Evolutionary conservation across 2,113 vertebrate genomes (phyloP).

Genomic region (Bos indicus): DNA sequence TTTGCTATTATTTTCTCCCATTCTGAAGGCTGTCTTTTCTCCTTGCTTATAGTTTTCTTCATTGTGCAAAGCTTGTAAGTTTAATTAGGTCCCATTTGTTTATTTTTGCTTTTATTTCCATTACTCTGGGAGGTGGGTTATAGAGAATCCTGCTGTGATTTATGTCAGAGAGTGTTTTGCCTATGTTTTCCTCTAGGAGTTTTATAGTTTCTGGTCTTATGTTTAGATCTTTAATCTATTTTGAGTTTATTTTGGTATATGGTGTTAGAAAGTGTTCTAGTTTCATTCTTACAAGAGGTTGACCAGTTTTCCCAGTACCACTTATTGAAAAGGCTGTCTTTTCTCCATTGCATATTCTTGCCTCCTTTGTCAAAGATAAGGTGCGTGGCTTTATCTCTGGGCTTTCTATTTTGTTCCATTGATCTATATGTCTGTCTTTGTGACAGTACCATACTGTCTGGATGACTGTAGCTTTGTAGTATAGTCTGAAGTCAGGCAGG

Average conservation of each 20-base stretch:
- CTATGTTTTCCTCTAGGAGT: not conserved
- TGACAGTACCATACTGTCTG: not conserved
- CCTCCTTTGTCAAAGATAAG: not conserved
- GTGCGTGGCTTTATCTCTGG: accelerated
- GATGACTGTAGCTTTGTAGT: not conserved
- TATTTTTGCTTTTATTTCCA: not conserved
- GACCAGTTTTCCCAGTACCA: not conserved
- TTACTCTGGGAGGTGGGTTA: not conserved
- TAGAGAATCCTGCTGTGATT: not conserved
- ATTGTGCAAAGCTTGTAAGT: not conserved
- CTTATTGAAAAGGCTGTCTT: not conserved
- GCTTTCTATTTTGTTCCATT: not conserved
- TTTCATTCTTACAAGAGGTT: not conserved
- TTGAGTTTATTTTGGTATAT: not conserved
- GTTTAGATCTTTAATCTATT: not conserved
- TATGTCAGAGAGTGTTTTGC: not conserved
- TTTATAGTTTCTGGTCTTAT: not conserved
- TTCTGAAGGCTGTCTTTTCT: not conserved
- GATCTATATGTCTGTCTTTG: not conserved
- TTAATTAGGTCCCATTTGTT: not conserved
- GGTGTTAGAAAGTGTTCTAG: not conserved
- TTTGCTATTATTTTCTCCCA: not conserved
- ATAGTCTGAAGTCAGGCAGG: not conserved
- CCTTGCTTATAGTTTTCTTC: not conserved
- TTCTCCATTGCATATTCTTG: not conserved